These are phyloP conservation scores for Clarias gariepinus DNA, from an alignment of 2,113 vertebrate genomes.

Conservation along the genomic window DNA sequence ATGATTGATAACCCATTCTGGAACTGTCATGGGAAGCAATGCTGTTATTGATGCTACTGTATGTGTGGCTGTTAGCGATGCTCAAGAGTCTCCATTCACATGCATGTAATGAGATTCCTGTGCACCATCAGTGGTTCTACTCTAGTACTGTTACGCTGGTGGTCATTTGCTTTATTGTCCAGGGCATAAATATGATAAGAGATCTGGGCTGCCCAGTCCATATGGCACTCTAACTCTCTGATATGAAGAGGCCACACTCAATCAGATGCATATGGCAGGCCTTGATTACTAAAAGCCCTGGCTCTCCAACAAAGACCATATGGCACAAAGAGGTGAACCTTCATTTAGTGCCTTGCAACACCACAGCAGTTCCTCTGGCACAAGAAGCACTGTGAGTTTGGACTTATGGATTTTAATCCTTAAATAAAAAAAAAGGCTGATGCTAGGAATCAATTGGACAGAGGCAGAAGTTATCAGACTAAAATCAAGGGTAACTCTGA, in stretches of 20 bases:
- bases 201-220: conserved; percentile 72
- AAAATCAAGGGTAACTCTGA: conserved; percentile 53
- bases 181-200: conserved; percentile 64
- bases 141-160: conserved; percentile 62
- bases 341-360: conserved; percentile 76
- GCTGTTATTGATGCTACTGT: conserved; percentile 75
- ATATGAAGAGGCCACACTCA: conserved; percentile 71
- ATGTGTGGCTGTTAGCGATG: conserved; percentile 72
- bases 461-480: conserved; percentile 42
- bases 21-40: conserved; percentile 74
- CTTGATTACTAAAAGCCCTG: conserved; percentile 71
- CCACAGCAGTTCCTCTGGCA: conserved; percentile 67
- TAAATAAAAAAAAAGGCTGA: conserved; percentile 52
- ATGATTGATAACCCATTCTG: conserved; percentile 80
- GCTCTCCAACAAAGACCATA: conserved; percentile 76
- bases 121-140: conserved; percentile 55
- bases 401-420: conserved; percentile 53
- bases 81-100: conserved; percentile 79
- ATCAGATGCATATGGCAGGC: conserved; percentile 75
- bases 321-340: conserved; percentile 66
- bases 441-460: conserved; percentile 62
- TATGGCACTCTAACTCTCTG: conserved; percentile 66
- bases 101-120: conserved; percentile 74
- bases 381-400: conserved; percentile 60
- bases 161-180: conserved; percentile 62